A percentile compares a stretch with the other conserved stretches of the same genome.
These are phyloP conservation scores for Bursaphelenchus mucronatus DNA, from an alignment of 1,140 invertebrate genomes.

Conservation along the genomic window DNA sequence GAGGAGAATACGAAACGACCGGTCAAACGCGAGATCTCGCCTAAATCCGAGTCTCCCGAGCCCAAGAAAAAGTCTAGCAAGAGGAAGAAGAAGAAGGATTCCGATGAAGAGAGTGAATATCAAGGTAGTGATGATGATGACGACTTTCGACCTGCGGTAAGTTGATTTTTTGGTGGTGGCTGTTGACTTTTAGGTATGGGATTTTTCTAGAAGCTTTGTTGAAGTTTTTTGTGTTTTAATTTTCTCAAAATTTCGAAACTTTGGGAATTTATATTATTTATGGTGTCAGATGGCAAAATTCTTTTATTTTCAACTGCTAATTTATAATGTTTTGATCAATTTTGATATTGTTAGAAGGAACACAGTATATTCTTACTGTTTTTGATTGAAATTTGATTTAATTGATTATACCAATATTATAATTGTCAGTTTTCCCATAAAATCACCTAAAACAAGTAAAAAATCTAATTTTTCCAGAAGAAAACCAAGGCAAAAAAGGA, in stretches of 20 bases:
- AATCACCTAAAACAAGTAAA: neutral
- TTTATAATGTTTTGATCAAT: too few relatives aligned
- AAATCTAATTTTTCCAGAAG: constrained; percentile 9
- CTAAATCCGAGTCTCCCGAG: neutral
- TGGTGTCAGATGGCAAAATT: too few relatives aligned
- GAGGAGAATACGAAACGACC: neutral
- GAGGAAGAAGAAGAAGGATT: neutral
- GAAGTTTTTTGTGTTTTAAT: too few relatives aligned
- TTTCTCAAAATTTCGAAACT: too few relatives aligned
- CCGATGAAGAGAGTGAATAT: too few relatives aligned
- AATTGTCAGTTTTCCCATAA: neutral
- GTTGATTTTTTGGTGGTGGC: neutral
- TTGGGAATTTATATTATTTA: too few relatives aligned
- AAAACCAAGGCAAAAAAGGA: constrained; percentile 24
- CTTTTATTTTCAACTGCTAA: too few relatives aligned
- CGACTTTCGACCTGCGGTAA: neutral
- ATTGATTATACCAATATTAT: too few relatives aligned
- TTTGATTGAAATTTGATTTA: too few relatives aligned
- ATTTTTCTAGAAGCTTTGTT: neutral
- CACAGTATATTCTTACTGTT: too few relatives aligned
- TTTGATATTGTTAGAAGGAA: too few relatives aligned
- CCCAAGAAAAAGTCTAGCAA: neutral
- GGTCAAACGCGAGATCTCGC: neutral
- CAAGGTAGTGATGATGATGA: too few relatives aligned
- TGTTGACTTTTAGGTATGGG: neutral